Percentiles rank a stretch among this genome's conserved stretches.
These are phyloP conservation scores for Brachionichthys hirsutus DNA, from an alignment of 2,113 vertebrate genomes.

Conservation along the genomic window DNA sequence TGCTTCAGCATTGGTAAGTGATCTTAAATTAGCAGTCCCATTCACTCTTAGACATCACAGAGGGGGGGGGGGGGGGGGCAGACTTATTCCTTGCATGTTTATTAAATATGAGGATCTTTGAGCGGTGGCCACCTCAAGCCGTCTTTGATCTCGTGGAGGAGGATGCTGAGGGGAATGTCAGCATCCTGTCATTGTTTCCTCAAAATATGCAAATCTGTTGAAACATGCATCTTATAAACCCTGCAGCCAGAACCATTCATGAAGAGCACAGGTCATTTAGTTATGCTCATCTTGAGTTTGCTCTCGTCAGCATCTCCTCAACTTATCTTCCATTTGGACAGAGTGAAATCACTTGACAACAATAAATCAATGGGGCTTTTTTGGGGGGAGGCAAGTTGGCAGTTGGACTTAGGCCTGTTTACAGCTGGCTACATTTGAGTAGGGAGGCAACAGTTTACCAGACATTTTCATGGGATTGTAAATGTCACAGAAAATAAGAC, in stretches of 20 bases:
- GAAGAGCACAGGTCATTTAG: constrained; percentile 28
- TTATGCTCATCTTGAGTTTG: constrained; percentile 31
- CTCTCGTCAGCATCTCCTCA: constrained; percentile 30
- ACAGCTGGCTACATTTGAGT: constrained; percentile 5
- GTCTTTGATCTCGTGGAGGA: constrained; percentile 41
- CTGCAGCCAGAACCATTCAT: background rate
- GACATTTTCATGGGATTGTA: too few species aligned
- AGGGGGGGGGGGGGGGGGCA: too few species aligned
- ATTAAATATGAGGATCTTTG: constrained; percentile 38
- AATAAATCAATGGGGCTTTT: constrained; percentile 43
- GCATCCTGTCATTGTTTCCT: constrained; percentile 38
- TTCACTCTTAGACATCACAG: too few species aligned
- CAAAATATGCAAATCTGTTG: constrained; percentile 62
- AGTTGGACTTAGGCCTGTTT: constrained; percentile 36
- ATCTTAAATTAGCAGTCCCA: constrained; percentile 22
- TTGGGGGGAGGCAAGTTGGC: background rate
- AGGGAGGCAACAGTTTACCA: constrained; percentile 1
- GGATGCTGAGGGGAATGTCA: constrained; percentile 14
- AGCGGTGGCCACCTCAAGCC: constrained; percentile 51
- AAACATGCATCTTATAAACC: background rate
- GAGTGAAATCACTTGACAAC: constrained; percentile 37
- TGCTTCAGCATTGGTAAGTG: constrained; percentile 1
- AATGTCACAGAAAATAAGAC: too few species aligned
- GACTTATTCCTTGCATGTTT: too few species aligned
- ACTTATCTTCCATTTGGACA: constrained; percentile 46